Percentiles rank a stretch among this genome's conserved stretches.
Conservation (phyloP, 2,797 vertebrate species). For the Sylvilagus floridanus region DNA sequence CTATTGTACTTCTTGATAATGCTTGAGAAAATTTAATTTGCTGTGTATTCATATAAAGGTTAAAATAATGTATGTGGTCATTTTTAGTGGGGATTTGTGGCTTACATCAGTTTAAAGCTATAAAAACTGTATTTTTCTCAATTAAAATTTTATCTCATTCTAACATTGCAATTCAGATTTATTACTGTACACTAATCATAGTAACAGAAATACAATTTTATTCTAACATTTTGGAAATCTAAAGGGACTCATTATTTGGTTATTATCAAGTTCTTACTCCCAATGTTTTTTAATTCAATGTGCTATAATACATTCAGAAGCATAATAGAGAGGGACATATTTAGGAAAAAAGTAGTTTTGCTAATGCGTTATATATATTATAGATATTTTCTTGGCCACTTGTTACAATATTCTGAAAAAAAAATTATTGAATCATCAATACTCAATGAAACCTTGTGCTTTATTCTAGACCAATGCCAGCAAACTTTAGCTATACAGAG, state of each 20-base stretch:
- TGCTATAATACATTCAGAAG: slow-evolving; percentile 38
- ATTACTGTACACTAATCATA: slow-evolving; percentile 63
- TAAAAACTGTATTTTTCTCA: slow-evolving; percentile 71
- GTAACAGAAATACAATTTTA: slow-evolving; percentile 67
- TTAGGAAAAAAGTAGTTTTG: slow-evolving; percentile 43
- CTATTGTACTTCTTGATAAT: slow-evolving; percentile 66
- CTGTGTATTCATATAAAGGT: slow-evolving; percentile 54
- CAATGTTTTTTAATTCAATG: slow-evolving; percentile 52
- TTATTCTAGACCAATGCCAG: not conserved
- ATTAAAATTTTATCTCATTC: slow-evolving; percentile 63
- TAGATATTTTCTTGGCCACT: not conserved
- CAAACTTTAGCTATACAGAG: not conserved
- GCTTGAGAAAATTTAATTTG: slow-evolving; percentile 75
- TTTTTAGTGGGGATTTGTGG: slow-evolving; percentile 60
- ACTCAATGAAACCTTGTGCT: not conserved
- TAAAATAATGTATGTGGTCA: slow-evolving; percentile 55
- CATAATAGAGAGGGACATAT: not conserved
- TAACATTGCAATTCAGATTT: slow-evolving; percentile 64
- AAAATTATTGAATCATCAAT: not conserved
- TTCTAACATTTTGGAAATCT: slow-evolving; percentile 65
- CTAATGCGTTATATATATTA: slow-evolving; percentile 37
- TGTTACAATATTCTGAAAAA: slow-evolving; percentile 3
- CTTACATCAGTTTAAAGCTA: slow-evolving; percentile 58
- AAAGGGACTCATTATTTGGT: slow-evolving; percentile 74
- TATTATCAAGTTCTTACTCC: slow-evolving; percentile 57